Evolutionary conservation across 2,888 invertebrate species (phyloP).

Genomic region (Cheilosia impressa): DNA sequence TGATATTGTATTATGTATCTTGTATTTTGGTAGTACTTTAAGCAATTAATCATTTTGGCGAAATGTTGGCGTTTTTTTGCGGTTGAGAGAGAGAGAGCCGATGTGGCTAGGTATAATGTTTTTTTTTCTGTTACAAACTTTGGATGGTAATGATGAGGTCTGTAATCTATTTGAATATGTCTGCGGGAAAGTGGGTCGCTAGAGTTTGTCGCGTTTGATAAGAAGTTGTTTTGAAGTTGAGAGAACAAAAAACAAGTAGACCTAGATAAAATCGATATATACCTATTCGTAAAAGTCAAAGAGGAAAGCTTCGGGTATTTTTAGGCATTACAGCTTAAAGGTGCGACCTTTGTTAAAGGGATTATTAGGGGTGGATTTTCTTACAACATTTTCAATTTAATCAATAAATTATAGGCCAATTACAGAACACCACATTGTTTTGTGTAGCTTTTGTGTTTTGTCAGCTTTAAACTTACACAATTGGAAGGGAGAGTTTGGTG

Average conservation of each 20-base stretch:
- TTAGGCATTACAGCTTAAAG: conserved; percentile 3
- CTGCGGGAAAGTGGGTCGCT: conserved; percentile 11
- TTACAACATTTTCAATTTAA: neutral
- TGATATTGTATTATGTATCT: conserved; percentile 13
- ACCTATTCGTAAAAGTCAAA: neutral
- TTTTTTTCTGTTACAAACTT: neutral
- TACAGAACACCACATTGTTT: no score
- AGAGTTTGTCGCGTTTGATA: conserved; percentile 12
- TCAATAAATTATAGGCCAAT: no score
- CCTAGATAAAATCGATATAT: neutral
- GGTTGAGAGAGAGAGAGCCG: conserved; percentile 11
- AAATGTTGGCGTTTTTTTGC: neutral
- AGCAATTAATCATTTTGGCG: conserved; percentile 61
- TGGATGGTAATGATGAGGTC: conserved; percentile 24
- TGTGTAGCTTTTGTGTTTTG: no score
- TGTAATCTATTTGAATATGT: conserved; percentile 13
- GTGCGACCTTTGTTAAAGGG: neutral
- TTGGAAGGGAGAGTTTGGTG: no score
- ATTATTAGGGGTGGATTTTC: neutral
- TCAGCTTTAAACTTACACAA: no score
- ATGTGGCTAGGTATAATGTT: neutral
- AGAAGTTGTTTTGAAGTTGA: neutral
- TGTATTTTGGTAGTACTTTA: conserved; percentile 28
- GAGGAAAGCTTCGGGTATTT: neutral
- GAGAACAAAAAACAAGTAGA: neutral